Evolutionary conservation across 1,140 invertebrate species (phyloP), one percentile per base, ranked within the genome.

Genomic region (Drosophila gunungcola): DNA sequence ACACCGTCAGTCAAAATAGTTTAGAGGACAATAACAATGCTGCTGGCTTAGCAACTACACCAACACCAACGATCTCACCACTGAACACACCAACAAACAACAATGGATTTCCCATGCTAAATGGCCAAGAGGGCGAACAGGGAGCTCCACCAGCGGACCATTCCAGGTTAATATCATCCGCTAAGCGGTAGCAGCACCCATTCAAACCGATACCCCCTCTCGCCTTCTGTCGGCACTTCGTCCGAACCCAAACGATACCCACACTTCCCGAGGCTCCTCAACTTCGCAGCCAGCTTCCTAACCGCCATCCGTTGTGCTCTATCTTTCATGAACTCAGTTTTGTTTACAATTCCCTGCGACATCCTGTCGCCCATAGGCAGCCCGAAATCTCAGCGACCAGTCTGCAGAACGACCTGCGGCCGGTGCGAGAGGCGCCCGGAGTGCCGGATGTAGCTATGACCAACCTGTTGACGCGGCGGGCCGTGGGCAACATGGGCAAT

Each of bases 321-420:
- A 57, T 76, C 62, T 68, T 73, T 67, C 68, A 63, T 48, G 57
- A 58, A 62, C 74, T 69, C 72, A 90, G 86, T 90, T 90, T 80
- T 86, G 81, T 90, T 86, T 90, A 90, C 86, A 90, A 90, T 83
- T 90, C 86, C 62, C 65, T 90, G 64, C 86, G 79, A 77, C 78
- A 86, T 67, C 75, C 45, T 51, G 73, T 73, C 34, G 64, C 36
- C 48, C 58, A 45, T 72, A 74, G 76, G 62, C 54, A 54, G 48
- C 73, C 69, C 16, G 48, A 86, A 63, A 70, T 86, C 48, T 90
- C 81, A 52, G 48, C 73, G 12, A 80, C 70, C 61, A 89, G 83
- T 34, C 51, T 91, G 74, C 88, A 84, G 64, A 91, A 54, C 21
- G 88, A 91, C 56, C 56, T 91, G 52, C 73, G 88, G 9, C 88